Base-by-base conservation (phyloP, 2,888 invertebrate species). In the Nymphalis polychloros region DNA sequence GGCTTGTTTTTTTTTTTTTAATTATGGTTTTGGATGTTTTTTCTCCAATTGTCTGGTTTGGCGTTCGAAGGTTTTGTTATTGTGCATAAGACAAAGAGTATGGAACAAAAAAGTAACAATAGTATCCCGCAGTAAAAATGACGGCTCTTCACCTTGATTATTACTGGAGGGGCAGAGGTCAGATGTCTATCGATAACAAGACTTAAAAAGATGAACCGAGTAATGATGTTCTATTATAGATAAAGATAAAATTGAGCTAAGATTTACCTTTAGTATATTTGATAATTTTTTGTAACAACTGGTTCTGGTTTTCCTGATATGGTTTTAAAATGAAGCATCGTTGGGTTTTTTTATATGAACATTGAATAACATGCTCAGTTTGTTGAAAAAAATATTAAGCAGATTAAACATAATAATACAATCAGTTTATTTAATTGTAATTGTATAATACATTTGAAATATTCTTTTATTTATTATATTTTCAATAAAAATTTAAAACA, bases 81-180 rank as follows among this genome's bases (percentile, higher is more conserved):
- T 52, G 61, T 61, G 64, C 73, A 74, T 35, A 63, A 55, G 62
- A 76, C 79, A 82, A 80, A 77, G 74, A 75, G 75, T 63, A 76
- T 81, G 82, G 82, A 84, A 81, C 76, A 80, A 80, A 78, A 23
- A 77, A 81, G 75, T 76, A 78, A 85, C 84, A 84, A 86, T 83
- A 84, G 84, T 80, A 76, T 78, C 81, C 81, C 80, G 80, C 78
- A 76, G 80, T 77, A 78, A 80, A 83, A 86, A 83, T 78, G 81
- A 82, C 74, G 78, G 82, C 78, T 78, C 79, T 80, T 81, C 80
- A 79, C 87, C 84, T 84, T 86, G 88, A 88, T 86, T 89, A 88
- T 88, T 87, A 88, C 31, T 41, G 6, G 53, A 81, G 77, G 88
- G 81, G 81, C 88, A 89, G 75, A 84, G 92, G 90, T 92, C 85